Evolutionary conservation across 2,888 invertebrate species (phyloP).

Genomic region (Tryphoninae sp.): DNA sequence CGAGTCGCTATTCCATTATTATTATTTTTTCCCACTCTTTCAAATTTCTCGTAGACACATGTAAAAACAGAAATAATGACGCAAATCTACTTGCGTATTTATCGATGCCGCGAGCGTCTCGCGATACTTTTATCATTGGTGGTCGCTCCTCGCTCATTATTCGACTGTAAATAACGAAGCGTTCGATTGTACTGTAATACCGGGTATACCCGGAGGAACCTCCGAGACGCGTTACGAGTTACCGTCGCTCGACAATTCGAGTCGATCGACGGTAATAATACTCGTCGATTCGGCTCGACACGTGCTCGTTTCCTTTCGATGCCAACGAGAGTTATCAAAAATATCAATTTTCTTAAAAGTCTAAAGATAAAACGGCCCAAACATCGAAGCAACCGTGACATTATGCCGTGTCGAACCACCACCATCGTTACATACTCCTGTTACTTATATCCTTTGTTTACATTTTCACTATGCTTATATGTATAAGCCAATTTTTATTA

Average conservation of each 20-base stretch:
- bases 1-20: too few relatives aligned
- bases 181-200: not conserved
- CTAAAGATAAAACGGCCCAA: not conserved
- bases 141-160: not conserved
- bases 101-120: not conserved
- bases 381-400: too few relatives aligned
- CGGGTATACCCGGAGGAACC: slow-evolving; percentile 42
- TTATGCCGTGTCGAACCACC: not conserved
- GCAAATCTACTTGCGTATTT: slow-evolving; percentile 22
- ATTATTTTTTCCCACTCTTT: not conserved
- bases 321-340: too few relatives aligned
- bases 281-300: slow-evolving; percentile 25
- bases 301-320: too few relatives aligned
- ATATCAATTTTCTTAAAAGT: not conserved
- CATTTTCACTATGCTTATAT: too few relatives aligned
- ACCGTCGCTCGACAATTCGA: slow-evolving; percentile 4
- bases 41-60: slow-evolving; percentile 10
- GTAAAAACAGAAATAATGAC: slow-evolving; percentile 5
- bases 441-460: too few relatives aligned
- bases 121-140: slow-evolving; percentile 49
- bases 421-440: too few relatives aligned
- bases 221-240: slow-evolving; percentile 19
- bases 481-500: too few relatives aligned
- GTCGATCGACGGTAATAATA: not conserved
- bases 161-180: slow-evolving; percentile 4